Conservation (phyloP, 2,888 invertebrate genomes). For the Drosophila emarginata region DNA sequence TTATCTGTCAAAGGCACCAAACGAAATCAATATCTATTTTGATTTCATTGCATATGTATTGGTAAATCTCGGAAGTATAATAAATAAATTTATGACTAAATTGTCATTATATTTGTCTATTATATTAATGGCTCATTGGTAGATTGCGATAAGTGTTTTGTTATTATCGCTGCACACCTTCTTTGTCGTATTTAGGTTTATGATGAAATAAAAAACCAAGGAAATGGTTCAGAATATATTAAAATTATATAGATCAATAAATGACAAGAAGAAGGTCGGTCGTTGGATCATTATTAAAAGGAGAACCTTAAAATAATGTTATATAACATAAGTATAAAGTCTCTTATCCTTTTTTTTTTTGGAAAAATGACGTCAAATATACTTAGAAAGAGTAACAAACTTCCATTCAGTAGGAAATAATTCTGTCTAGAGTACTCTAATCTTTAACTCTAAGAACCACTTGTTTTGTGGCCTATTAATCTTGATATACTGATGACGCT, state of each 20-base stretch:
- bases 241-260: background rate
- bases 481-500: background rate
- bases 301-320: background rate
- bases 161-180: background rate
- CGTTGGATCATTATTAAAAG: too few species aligned
- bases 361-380: too few species aligned
- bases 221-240: background rate
- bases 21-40: background rate
- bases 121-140: constrained; percentile 2
- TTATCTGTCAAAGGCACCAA: background rate
- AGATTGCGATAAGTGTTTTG: background rate
- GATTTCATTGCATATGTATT: background rate
- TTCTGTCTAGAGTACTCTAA: background rate
- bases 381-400: background rate
- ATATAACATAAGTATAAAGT: too few species aligned
- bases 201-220: constrained; percentile 1
- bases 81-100: background rate
- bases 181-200: background rate
- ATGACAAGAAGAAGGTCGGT: background rate
- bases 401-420: background rate
- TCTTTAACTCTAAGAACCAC: background rate
- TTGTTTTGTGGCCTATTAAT: background rate
- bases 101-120: constrained; percentile 3
- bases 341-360: too few species aligned
- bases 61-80: background rate